Base-by-base conservation (phyloP, 2,797 vertebrate species). In the Pseudochromis fuscus region DNA sequence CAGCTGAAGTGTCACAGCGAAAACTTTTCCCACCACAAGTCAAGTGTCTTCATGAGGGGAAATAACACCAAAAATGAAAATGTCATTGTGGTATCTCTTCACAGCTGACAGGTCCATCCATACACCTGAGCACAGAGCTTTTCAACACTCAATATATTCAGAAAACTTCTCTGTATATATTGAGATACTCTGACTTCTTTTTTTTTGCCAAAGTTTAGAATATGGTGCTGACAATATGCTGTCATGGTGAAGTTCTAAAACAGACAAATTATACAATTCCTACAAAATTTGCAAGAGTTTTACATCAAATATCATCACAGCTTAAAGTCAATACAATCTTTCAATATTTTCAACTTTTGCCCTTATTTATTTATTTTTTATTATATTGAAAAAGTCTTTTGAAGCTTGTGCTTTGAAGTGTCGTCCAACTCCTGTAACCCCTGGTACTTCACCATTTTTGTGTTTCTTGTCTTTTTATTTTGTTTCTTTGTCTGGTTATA, bases 61-160 rank as follows among this genome's bases (percentile, higher is more conserved):
- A 87, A 78, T 72, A 81, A 72, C 71, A 73, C 51, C 68, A 71
- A 79, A 85, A 84, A 77, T 76, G 84, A 83, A 89, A 87, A 88
- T 88, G 86, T 87, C 85, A 86, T 37, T 15, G 72, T 57, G 62
- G 75, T 65, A 70, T 82, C 85, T 52, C 74, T 74, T 87, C 72
- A 83, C 75, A 62, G 75, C 64, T 87, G 88, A 87, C 77, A 77
- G 81, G 65, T 82, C 84, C 69, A 52, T 87, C 83, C 56, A 42
- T 30, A 63, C 61, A 77, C 73, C 71, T 75, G 73, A 71, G 75
- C 27, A 4, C 37, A 21, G 21, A 55, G 48, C 57, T 78, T 84
- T 87, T 80, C 61, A 79, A 37, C 21, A 12, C 56, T 74, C 66
- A 53, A 23, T 61, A 52, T 77, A 79, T 74, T 77, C 72, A 46